Percentiles rank a stretch among this genome's conserved stretches.
These are phyloP conservation scores for Merluccius polli DNA, from an alignment of 2,797 vertebrate species.

Conservation along the genomic window DNA sequence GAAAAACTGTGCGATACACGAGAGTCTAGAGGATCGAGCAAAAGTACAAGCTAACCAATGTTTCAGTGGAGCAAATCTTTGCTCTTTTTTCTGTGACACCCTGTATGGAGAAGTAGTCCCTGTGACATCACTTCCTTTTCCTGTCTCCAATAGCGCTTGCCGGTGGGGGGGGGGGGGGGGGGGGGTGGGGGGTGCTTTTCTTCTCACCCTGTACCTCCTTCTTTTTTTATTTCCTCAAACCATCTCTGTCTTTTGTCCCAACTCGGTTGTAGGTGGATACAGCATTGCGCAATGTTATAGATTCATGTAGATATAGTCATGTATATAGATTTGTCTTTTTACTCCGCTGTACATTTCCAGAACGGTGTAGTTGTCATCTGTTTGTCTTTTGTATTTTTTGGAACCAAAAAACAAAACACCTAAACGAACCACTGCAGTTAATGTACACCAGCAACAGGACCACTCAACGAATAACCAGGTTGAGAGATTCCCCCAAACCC, in stretches of 20 bases:
- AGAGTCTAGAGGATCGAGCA: constrained; percentile 54
- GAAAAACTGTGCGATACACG: constrained; percentile 59
- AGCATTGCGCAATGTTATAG: constrained; percentile 74
- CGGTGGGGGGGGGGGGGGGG: neutral
- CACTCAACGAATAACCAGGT: constrained; percentile 80
- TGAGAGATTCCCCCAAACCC: neutral
- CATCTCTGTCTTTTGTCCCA: constrained; percentile 71
- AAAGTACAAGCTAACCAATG: constrained; percentile 52
- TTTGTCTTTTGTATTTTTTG: constrained; percentile 49
- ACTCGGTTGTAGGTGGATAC: constrained; percentile 81
- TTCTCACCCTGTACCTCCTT: constrained; percentile 21
- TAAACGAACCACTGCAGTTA: neutral
- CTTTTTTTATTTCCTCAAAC: constrained; percentile 42
- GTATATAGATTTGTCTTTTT: constrained; percentile 61
- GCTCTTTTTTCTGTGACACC: constrained; percentile 47
- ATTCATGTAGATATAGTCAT: constrained; percentile 71
- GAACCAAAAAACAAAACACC: constrained; percentile 42
- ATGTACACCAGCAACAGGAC: constrained; percentile 72
- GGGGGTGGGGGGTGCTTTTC: neutral
- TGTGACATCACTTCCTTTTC: constrained; percentile 51
- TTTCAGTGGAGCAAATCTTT: constrained; percentile 42
- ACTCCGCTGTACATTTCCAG: constrained; percentile 58
- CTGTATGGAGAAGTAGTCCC: constrained; percentile 59
- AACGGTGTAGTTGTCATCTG: constrained; percentile 51
- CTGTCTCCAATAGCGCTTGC: constrained; percentile 14